Base-by-base conservation (phyloP, 2,888 invertebrate species). In the Aphelenchoides bicaudatus region DNA sequence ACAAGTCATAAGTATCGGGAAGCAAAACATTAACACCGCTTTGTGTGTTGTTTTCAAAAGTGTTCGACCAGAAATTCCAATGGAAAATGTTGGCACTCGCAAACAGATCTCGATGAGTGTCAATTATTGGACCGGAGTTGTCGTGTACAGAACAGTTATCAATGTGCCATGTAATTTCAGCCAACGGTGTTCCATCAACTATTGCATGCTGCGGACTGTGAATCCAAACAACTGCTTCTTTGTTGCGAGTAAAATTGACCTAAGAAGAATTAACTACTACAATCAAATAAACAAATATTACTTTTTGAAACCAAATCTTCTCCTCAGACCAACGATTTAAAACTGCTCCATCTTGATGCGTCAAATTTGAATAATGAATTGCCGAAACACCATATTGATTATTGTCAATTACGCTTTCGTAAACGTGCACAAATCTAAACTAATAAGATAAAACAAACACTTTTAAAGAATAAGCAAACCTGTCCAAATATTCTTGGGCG, bases 11-110 rank as follows among this genome's bases (percentile, higher is more conserved):
- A 0, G 74, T 70, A 56, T 78, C 78, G 25, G 98, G 98, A 34
- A 98, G 81, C 10, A 87, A 85, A 3, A 96, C 84, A 73, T 89
- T 87, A 67, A 98, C 87, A 0, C 96, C 96, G 10, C 91, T 90
- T 27, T 85, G 85, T 59, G 84, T 84, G 76, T 94, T 96, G 65
- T 88, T 85, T 78, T 89, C 89, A 62, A 98, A 86, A 0, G 77
- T 77, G 52, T 74, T 75, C 13, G 77, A 77, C 77, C 76, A 79
- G 13, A 79, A 56, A 27, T 89, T 84, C 85, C 96, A 98, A 79
- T 94, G 91, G 83, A 92, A 98, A 0, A 98, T 84, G 82, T 98
- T 98, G 77, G 96, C 96, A 0, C 94, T 92, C 63, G 91, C 88
- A 68, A 92, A 86, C 71, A 96, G 86, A 80, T 98, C 92, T 75